These are phyloP conservation scores for Dissostichus mawsoni DNA, from an alignment of 2,113 vertebrate genomes.

Conservation along the genomic window DNA sequence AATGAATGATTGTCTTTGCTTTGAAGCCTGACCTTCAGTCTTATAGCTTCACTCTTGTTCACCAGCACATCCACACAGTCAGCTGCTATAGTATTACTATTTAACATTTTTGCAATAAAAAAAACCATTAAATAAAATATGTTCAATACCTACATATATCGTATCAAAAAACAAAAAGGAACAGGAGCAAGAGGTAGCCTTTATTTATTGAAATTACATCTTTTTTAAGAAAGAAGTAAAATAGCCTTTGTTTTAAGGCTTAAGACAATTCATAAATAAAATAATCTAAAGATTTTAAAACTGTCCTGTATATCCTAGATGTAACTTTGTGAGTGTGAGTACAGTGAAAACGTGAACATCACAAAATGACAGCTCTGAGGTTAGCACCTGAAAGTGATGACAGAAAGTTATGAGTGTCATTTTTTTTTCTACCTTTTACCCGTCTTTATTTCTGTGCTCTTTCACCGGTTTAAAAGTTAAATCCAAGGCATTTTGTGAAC, in stretches of 20 bases:
- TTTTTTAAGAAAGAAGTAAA: background rate
- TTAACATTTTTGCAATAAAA: too few species aligned
- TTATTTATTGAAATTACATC: too few species aligned
- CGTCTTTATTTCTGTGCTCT: slow-evolving; percentile 22
- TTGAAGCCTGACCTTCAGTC: slow-evolving; percentile 31
- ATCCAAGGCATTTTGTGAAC: slow-evolving; percentile 87
- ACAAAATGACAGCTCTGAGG: background rate
- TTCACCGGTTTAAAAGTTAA: slow-evolving; percentile 38
- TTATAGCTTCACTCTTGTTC: background rate
- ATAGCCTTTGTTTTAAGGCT: background rate
- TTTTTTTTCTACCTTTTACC: slow-evolving; percentile 17
- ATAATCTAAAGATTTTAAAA: background rate
- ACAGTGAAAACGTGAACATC: too few species aligned
- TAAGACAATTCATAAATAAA: background rate
- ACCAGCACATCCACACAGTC: background rate
- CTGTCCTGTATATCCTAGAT: background rate
- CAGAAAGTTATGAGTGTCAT: slow-evolving; percentile 9
- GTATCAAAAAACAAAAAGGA: background rate
- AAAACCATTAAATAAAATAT: background rate
- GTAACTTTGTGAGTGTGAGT: too few species aligned
- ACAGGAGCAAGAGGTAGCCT: background rate
- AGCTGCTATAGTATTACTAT: background rate
- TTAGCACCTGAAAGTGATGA: slow-evolving; percentile 20
- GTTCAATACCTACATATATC: background rate
- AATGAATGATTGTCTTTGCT: slow-evolving; percentile 52